These are phyloP conservation scores for Brenthis daphne DNA, from an alignment of 2,888 invertebrate species.

Conservation along the genomic window DNA sequence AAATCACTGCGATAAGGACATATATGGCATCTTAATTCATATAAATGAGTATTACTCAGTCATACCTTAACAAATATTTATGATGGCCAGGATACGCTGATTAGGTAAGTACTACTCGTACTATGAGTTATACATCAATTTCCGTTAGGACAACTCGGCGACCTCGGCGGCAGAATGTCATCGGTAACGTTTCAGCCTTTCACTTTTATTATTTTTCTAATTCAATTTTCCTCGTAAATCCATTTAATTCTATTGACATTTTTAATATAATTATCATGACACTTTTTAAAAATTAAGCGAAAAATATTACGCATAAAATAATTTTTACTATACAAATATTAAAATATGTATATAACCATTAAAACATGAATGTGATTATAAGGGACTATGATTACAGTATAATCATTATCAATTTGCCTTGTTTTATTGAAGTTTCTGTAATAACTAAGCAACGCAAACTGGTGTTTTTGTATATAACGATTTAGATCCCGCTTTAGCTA, in stretches of 20 bases:
- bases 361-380: not conserved
- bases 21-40: conserved; percentile 6
- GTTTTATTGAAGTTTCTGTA: conserved; percentile 2
- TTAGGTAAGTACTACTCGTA: conserved; percentile 17
- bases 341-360: not conserved
- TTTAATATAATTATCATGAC: too few species aligned
- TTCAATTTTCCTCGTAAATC: not conserved
- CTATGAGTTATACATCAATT: conserved; percentile 37
- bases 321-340: too few species aligned
- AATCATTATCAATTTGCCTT: not conserved
- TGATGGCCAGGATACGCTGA: conserved; percentile 26
- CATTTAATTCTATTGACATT: not conserved
- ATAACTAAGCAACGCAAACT: conserved; percentile 7
- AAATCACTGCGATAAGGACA: not conserved
- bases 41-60: conserved; percentile 1
- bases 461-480: not conserved
- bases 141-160: conserved; percentile 41
- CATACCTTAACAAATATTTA: conserved; percentile 2
- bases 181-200: conserved; percentile 44
- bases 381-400: not conserved
- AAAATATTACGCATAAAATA: too few species aligned
- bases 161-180: conserved; percentile 44
- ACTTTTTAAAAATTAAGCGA: too few species aligned
- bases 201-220: conserved; percentile 42
- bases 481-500: not conserved